Evolutionary conservation across 2,113 vertebrate species (phyloP).

Genomic region (Megaleporinus macrocephalus): DNA sequence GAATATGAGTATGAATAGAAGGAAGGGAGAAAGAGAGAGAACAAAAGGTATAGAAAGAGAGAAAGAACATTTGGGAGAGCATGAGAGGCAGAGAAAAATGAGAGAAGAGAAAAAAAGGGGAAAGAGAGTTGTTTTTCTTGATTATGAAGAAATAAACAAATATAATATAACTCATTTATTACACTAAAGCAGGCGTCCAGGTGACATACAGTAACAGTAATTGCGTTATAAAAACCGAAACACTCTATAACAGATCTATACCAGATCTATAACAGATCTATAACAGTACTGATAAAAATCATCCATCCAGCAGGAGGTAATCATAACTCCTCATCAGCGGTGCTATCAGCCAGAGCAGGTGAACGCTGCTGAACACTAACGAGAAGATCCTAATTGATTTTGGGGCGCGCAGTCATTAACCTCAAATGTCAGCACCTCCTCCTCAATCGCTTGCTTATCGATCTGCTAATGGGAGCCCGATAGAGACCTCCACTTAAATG

Average conservation of each 20-base stretch:
- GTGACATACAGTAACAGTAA: constrained; percentile 47
- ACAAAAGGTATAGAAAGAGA: not conserved
- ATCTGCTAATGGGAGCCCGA: constrained; percentile 68
- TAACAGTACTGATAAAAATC: constrained; percentile 45
- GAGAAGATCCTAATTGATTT: constrained; percentile 65
- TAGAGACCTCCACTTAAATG: constrained; percentile 65
- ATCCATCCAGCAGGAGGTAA: constrained; percentile 53
- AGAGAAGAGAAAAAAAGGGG: not conserved
- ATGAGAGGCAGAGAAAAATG: not conserved
- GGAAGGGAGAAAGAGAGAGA: not conserved
- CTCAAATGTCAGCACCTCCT: constrained; percentile 60
- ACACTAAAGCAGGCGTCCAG: not conserved
- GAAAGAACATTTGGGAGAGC: constrained; percentile 15
- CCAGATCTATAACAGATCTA: constrained; percentile 10
- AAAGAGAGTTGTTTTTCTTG: constrained; percentile 4
- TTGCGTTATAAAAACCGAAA: constrained; percentile 52
- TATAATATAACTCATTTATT: constrained; percentile 13
- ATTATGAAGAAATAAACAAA: constrained; percentile 17
- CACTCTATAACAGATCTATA: not conserved
- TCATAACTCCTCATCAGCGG: constrained; percentile 48
- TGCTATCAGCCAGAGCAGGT: constrained; percentile 53
- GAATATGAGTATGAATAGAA: not conserved
- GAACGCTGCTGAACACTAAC: constrained; percentile 42
- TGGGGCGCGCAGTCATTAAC: constrained; percentile 63
- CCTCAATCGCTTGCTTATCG: constrained; percentile 63